phyloP scores from a whole-genome alignment of 2,888 invertebrate genomes.

The Lasioglossum lativentre region DNA sequence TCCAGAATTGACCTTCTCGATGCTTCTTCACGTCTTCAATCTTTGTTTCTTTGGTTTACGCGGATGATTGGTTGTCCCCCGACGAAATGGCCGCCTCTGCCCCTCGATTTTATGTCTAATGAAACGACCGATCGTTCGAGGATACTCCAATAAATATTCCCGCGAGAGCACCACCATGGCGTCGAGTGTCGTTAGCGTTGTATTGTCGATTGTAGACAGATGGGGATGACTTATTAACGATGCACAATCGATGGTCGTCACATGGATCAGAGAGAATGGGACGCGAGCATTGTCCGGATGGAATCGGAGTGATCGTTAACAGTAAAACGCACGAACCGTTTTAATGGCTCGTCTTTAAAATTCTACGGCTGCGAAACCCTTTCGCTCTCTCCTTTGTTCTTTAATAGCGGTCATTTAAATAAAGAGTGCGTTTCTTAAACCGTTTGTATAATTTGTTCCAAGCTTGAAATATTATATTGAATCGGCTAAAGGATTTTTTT shows the following conservation, averaged over 20 bases:
- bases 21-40: not conserved
- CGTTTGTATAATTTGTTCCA: not conserved
- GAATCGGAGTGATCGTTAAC: not conserved
- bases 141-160: conserved; percentile 2
- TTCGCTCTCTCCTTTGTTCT: not conserved
- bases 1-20: not conserved
- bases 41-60: not conserved
- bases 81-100: not conserved
- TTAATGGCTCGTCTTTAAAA: not conserved
- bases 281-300: not conserved
- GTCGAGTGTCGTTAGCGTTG: conserved; percentile 1
- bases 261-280: not conserved
- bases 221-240: conserved; percentile 40
- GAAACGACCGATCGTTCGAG: not conserved
- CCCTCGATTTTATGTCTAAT: not conserved
- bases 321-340: not conserved
- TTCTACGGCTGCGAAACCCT: not conserved
- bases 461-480: not conserved
- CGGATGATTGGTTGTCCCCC: not conserved
- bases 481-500: not conserved
- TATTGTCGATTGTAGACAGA: conserved; percentile 12
- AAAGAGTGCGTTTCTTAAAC: not conserved
- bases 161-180: not conserved
- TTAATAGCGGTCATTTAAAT: not conserved
- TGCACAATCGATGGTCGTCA: conserved; percentile 8